phyloP scores from a whole-genome alignment of 1,140 invertebrate genomes.

The Temnothorax curvispinosus region DNA sequence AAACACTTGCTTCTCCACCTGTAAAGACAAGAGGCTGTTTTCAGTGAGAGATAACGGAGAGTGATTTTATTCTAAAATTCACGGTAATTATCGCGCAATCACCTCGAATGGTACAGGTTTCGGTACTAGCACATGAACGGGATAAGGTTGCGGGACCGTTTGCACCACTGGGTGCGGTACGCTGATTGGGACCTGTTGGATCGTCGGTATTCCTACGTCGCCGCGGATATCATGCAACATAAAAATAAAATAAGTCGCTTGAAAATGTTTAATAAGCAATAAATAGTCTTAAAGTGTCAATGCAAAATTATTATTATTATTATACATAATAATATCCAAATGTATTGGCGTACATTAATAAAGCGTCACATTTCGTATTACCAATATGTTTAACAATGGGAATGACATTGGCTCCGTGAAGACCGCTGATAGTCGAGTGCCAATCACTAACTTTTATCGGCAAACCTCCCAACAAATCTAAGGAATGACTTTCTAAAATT shows the following conservation, averaged over 20 bases:
- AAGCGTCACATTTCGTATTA: constrained; percentile 19
- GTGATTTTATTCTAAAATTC: not conserved
- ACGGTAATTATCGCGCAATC: not conserved
- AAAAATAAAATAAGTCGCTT: not conserved
- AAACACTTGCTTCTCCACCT: constrained; percentile 84
- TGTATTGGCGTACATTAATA: not conserved
- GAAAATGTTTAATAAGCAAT: not conserved
- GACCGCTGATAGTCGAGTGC: not conserved
- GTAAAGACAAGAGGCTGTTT: not conserved
- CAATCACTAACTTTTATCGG: constrained; percentile 7
- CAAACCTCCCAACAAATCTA: constrained; percentile 1
- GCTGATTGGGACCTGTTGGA: constrained; percentile 88
- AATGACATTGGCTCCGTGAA: constrained; percentile 81
- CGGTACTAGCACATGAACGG: constrained; percentile 78
- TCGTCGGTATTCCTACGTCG: constrained; percentile 86
- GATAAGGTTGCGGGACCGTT: constrained; percentile 85
- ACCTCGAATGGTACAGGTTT: constrained; percentile 78
- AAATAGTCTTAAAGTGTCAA: not conserved
- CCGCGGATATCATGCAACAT: not conserved
- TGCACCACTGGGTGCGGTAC: constrained; percentile 89
- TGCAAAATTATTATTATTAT: not conserved
- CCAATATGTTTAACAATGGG: constrained; percentile 89
- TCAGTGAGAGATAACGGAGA: not conserved
- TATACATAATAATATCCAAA: not conserved
- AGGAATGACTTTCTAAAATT: constrained; percentile 41